These are phyloP conservation scores for Apamea epomidion DNA, from an alignment of 2,888 invertebrate genomes.

Conservation along the genomic window DNA sequence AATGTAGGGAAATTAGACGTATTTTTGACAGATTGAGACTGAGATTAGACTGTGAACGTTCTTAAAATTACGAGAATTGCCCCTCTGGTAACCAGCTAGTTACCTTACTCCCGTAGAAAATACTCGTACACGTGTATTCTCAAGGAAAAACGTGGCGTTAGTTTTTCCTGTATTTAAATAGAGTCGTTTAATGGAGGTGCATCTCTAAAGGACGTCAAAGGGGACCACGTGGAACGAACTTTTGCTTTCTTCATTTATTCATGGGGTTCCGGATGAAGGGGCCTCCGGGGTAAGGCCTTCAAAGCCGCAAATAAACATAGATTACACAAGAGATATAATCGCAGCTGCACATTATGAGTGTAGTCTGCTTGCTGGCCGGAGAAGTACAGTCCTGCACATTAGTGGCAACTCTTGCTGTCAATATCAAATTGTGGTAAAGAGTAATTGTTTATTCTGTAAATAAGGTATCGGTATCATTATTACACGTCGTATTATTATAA, in stretches of 20 bases:
- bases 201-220: slow-evolving; percentile 69
- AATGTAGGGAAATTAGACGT: too few species aligned
- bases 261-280: slow-evolving; percentile 56
- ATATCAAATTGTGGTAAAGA: not conserved
- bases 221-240: slow-evolving; percentile 61
- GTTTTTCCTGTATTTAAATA: slow-evolving; percentile 68
- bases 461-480: too few species aligned
- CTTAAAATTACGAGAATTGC: too few species aligned
- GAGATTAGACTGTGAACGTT: too few species aligned
- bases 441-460: too few species aligned
- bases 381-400: not conserved
- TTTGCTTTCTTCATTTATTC: slow-evolving; percentile 75
- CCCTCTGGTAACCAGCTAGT: not conserved
- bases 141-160: slow-evolving; percentile 45
- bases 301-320: slow-evolving; percentile 65
- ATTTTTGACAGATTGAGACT: too few species aligned
- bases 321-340: slow-evolving; percentile 49
- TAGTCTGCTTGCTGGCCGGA: slow-evolving; percentile 20
- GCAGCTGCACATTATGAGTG: slow-evolving; percentile 32
- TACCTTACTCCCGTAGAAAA: not conserved
- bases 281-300: slow-evolving; percentile 53
- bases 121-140: not conserved
- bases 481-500: too few species aligned
- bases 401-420: not conserved
- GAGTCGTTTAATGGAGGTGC: slow-evolving; percentile 61